These are phyloP conservation scores for Periophthalmus magnuspinnatus DNA, from an alignment of 2,797 vertebrate species.

Conservation along the genomic window DNA sequence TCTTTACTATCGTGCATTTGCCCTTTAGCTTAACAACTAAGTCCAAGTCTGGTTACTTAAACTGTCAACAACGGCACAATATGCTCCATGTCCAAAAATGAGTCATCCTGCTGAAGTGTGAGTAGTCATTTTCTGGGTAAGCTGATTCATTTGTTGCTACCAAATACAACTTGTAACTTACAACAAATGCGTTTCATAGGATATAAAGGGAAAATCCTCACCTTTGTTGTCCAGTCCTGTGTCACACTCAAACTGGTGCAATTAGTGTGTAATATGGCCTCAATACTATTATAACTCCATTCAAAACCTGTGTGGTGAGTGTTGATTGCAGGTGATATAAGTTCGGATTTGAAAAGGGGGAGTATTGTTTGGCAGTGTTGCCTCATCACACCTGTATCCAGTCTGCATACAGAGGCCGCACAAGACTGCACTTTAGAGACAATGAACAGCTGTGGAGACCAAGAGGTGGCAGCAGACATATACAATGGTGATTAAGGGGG, in stretches of 20 bases:
- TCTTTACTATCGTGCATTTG: neutral
- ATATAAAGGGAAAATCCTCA: too few species aligned
- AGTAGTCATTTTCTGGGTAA: neutral
- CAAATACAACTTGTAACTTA: neutral
- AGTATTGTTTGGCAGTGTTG: constrained; percentile 14
- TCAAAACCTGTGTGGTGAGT: neutral
- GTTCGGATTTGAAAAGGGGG: constrained; percentile 10
- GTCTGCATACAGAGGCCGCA: constrained; percentile 18
- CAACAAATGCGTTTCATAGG: neutral
- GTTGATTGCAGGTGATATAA: neutral
- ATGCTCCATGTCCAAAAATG: neutral
- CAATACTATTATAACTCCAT: too few species aligned
- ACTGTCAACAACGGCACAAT: neutral
- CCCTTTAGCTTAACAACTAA: neutral
- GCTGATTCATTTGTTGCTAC: neutral
- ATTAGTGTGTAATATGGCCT: too few species aligned
- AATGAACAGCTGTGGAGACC: constrained; percentile 53
- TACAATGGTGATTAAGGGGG: constrained; percentile 19
- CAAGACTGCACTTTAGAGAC: constrained; percentile 17
- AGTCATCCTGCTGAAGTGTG: neutral
- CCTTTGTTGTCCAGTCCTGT: neutral
- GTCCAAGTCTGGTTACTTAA: neutral
- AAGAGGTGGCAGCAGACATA: constrained; percentile 33
- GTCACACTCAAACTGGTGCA: neutral
- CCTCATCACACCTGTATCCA: constrained; percentile 44